phyloP scores from a whole-genome alignment of 2,113 vertebrate species.

The Tympanuchus pallidicinctus region DNA sequence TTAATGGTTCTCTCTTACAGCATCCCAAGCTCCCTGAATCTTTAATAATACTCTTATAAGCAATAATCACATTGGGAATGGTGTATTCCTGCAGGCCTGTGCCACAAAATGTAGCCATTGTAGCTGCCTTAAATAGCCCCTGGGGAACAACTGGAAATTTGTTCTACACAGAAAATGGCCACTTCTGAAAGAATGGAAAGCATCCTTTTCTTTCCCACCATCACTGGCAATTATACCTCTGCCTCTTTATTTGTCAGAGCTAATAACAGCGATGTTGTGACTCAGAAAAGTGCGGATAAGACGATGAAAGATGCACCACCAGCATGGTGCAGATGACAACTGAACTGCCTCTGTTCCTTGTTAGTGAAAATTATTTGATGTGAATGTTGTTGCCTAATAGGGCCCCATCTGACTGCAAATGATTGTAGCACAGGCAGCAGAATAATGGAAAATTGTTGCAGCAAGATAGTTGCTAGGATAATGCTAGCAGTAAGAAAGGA shows the following conservation, averaged over 20 bases:
- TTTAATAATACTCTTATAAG: not conserved
- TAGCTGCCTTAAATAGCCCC: not conserved
- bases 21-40: not conserved
- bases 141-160: accelerated
- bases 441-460: not conserved
- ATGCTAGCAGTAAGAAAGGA: not conserved
- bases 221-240: not conserved
- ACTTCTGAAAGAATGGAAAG: not conserved
- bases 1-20: not conserved
- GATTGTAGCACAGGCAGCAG: not conserved
- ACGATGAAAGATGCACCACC: not conserved
- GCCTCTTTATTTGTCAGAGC: not conserved
- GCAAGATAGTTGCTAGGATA: not conserved
- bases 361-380: not conserved
- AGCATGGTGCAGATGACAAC: not conserved
- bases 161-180: accelerated
- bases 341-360: not conserved
- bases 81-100: not conserved
- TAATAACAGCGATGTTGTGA: not conserved
- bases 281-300: not conserved
- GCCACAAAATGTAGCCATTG: not conserved
- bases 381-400: not conserved
- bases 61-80: not conserved
- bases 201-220: not conserved
- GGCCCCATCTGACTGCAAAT: not conserved